Conservation (phyloP, 2,113 vertebrate species). For the Brachyistius frenatus region DNA sequence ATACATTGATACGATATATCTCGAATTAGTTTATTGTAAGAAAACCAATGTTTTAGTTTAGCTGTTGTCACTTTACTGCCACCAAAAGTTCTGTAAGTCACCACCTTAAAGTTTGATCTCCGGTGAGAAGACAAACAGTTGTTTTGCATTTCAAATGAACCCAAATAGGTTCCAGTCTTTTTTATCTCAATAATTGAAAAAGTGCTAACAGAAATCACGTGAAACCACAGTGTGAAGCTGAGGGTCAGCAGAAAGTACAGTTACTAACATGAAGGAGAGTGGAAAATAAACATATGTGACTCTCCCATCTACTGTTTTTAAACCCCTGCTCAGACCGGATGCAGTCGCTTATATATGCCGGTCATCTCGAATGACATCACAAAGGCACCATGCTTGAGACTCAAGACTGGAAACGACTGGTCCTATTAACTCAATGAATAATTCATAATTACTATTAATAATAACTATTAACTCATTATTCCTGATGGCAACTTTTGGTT, state of each 20-base stretch:
- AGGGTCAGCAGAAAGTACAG: neutral
- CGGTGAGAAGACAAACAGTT: too few species aligned
- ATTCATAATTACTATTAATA: neutral
- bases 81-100: too few species aligned
- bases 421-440: too few species aligned
- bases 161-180: too few species aligned
- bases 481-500: neutral
- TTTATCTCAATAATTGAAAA: too few species aligned
- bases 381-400: neutral
- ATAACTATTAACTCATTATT: conserved; percentile 19
- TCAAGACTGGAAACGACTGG: too few species aligned
- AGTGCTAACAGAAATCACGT: neutral
- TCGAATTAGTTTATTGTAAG: too few species aligned
- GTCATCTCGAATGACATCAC: conserved; percentile 8
- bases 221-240: neutral
- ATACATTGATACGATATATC: too few species aligned
- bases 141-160: too few species aligned
- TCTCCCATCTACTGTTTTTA: neutral
- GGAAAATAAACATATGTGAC: neutral
- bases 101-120: too few species aligned
- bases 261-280: neutral
- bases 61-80: too few species aligned
- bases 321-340: neutral
- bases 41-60: too few species aligned
- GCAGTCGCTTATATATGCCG: conserved; percentile 5